These are phyloP conservation scores for Hemistola chrysoprasaria DNA, from an alignment of 2,888 invertebrate species.

Conservation along the genomic window DNA sequence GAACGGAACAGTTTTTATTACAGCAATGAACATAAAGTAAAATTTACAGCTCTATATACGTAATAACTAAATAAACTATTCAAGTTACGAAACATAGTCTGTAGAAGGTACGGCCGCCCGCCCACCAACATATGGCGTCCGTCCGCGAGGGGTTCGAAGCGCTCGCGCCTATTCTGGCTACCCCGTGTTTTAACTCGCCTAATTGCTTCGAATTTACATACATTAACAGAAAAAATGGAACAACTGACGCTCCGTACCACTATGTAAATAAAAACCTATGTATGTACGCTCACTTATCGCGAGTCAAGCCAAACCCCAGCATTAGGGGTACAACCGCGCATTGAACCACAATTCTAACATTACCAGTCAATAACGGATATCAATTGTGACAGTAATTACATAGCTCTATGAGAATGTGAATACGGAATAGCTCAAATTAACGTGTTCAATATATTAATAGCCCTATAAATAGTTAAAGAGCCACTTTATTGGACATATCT, in stretches of 20 bases:
- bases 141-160: conserved; percentile 67
- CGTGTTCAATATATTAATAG: conserved; percentile 41
- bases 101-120: conserved; percentile 45
- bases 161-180: conserved; percentile 77
- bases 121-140: conserved; percentile 73
- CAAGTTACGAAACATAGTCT: conserved; percentile 33
- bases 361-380: conserved; percentile 66
- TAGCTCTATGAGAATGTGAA: conserved; percentile 45
- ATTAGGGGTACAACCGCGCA: conserved; percentile 42
- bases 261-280: conserved; percentile 67
- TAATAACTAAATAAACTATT: conserved; percentile 25
- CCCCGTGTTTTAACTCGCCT: conserved; percentile 81
- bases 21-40: conserved; percentile 11
- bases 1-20: not conserved
- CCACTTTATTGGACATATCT: conserved; percentile 52
- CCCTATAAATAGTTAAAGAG: conserved; percentile 46
- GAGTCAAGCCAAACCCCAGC: conserved; percentile 25
- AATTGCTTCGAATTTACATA: conserved; percentile 82
- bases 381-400: conserved; percentile 65
- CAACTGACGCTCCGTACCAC: conserved; percentile 66
- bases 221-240: conserved; percentile 72
- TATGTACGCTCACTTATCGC: too few species aligned
- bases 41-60: conserved; percentile 19
- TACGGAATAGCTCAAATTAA: conserved; percentile 21
- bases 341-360: conserved; percentile 52